Percentiles rank a stretch among this genome's conserved stretches.
Conservation (phyloP, 1,140 invertebrate genomes). For the Lasaia peninsularis region DNA sequence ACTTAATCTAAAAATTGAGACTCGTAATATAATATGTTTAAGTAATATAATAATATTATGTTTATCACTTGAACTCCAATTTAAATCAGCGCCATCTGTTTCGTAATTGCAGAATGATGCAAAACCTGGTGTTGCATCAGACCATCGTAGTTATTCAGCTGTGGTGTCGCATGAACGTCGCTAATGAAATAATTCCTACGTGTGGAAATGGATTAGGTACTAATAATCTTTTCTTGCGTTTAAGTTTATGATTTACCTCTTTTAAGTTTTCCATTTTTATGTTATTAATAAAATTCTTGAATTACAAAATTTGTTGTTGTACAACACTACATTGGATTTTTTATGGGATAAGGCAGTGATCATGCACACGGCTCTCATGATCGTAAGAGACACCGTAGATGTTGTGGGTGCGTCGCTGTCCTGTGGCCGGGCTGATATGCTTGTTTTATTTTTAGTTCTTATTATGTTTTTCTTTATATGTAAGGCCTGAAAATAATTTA, state of each 20-base stretch:
- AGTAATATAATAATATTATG: too few relatives aligned
- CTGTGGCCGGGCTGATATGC: too few relatives aligned
- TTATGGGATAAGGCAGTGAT: too few relatives aligned
- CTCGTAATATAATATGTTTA: too few relatives aligned
- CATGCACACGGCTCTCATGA: too few relatives aligned
- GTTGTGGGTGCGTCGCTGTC: too few relatives aligned
- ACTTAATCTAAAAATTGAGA: too few relatives aligned
- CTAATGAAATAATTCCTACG: conserved; percentile 8
- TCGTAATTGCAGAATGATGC: conserved; percentile 16
- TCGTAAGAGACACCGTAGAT: too few relatives aligned
- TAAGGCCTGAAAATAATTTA: too few relatives aligned
- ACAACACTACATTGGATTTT: too few relatives aligned
- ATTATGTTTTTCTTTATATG: too few relatives aligned
- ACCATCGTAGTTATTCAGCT: conserved; percentile 18
- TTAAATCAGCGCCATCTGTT: conserved; percentile 27
- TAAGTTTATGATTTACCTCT: neutral
- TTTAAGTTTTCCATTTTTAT: neutral
- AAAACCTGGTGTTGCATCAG: conserved; percentile 16
- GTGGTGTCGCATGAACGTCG: neutral
- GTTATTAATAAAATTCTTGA: neutral
- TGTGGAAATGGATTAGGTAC: conserved; percentile 2
- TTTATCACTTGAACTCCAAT: neutral
- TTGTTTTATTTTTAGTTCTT: too few relatives aligned
- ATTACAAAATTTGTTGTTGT: neutral
- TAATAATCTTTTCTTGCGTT: conserved; percentile 1